phyloP scores from a whole-genome alignment of 2,113 vertebrate species.

The Oreochromis aureus region DNA sequence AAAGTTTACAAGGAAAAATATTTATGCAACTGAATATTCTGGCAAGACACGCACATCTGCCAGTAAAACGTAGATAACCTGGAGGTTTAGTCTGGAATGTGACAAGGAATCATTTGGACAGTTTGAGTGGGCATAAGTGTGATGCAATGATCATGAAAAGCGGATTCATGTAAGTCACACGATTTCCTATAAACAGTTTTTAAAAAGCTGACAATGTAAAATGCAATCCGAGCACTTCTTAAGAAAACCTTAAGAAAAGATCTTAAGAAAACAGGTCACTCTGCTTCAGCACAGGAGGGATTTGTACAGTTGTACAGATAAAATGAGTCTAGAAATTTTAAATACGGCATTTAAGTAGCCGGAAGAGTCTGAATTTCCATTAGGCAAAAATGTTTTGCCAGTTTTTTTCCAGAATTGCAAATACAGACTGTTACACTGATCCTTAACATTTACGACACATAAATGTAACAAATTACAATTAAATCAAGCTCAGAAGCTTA shows the following conservation, averaged over 20 bases:
- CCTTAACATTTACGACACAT: neutral
- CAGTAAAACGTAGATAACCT: neutral
- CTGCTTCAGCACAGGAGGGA: too few species aligned
- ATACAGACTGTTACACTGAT: neutral
- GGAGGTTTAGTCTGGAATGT: neutral
- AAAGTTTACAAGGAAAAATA: neutral
- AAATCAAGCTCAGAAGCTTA: neutral
- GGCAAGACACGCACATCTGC: neutral
- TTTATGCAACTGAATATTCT: neutral
- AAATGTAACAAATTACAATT: neutral
- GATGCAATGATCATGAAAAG: neutral
- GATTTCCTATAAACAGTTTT: neutral
- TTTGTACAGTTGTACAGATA: neutral
- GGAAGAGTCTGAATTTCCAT: neutral
- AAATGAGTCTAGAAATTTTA: neutral
- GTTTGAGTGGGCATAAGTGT: neutral
- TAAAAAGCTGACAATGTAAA: neutral
- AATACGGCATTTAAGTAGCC: neutral
- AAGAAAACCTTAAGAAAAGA: neutral
- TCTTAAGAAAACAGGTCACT: neutral
- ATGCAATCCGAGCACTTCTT: neutral
- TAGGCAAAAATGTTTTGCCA: neutral
- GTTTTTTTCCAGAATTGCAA: neutral
- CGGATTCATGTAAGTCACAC: neutral
- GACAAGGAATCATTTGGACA: neutral